Conservation (phyloP, 2,888 invertebrate species). For the Drosophila tripunctata region DNA sequence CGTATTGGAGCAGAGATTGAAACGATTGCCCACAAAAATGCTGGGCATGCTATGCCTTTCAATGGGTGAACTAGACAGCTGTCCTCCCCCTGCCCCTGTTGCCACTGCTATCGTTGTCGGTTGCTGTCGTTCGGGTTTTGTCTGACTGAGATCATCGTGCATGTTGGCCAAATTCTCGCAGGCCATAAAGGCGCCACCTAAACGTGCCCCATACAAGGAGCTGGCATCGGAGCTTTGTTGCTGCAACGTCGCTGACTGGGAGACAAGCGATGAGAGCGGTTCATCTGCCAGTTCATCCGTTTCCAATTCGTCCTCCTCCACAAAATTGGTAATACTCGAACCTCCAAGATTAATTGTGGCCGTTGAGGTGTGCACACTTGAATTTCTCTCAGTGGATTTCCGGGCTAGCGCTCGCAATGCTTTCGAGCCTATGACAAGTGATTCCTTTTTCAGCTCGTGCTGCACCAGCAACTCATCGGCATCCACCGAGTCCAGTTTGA, state of each 20-base stretch:
- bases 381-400: conserved; percentile 76
- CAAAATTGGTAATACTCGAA: conserved; percentile 57
- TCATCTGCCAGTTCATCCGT: neutral
- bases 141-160: conserved; percentile 84
- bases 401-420: conserved; percentile 80
- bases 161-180: conserved; percentile 87
- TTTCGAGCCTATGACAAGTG: conserved; percentile 82
- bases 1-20: conserved; percentile 85
- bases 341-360: conserved; percentile 84
- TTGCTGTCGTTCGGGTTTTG: neutral
- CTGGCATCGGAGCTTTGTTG: conserved; percentile 87
- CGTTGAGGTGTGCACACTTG: conserved; percentile 85
- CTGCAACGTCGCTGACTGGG: conserved; percentile 40
- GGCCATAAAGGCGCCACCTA: conserved; percentile 86
- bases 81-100: conserved; percentile 16
- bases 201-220: conserved; percentile 85
- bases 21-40: conserved; percentile 86
- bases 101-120: conserved; percentile 8
- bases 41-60: conserved; percentile 88
- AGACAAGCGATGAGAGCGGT: neutral
- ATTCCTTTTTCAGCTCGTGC: conserved; percentile 78
- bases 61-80: conserved; percentile 49
- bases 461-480: conserved; percentile 40
- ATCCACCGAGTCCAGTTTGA: conserved; percentile 77
- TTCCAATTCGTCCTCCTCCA: conserved; percentile 45